A percentile compares a stretch with the other conserved stretches of the same genome.
Conservation (phyloP, 2,797 vertebrate genomes). For the Columba guinea region DNA sequence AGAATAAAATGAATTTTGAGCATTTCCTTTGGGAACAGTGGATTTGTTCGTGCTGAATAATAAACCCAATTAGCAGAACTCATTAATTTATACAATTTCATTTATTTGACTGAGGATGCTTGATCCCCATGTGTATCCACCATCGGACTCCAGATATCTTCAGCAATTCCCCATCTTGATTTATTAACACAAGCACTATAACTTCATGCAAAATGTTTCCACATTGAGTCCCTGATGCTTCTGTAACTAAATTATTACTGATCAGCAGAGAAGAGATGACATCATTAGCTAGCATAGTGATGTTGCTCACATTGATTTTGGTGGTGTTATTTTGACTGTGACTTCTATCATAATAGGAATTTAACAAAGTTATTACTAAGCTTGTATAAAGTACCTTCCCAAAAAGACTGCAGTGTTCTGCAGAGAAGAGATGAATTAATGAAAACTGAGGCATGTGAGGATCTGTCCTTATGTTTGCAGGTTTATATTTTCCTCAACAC, state of each 20-base stretch:
- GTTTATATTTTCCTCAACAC: background rate
- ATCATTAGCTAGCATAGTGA: background rate
- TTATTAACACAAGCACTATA: background rate
- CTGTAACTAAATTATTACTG: background rate
- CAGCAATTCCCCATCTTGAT: background rate
- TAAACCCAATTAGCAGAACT: background rate
- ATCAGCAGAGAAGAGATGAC: background rate
- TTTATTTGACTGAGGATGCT: background rate
- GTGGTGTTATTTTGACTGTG: background rate
- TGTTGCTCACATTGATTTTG: background rate
- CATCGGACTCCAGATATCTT: background rate
- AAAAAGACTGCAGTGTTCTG: background rate
- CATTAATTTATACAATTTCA: background rate
- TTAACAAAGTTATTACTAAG: background rate
- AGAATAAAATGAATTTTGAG: background rate
- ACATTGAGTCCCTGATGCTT: background rate
- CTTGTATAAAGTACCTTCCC: background rate
- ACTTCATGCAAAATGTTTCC: background rate
- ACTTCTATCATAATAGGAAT: background rate
- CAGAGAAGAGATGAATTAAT: background rate
- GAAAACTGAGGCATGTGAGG: background rate
- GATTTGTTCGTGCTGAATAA: background rate
- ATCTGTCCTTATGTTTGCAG: background rate
- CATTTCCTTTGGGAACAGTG: background rate
- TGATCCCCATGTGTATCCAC: background rate